Conservation (phyloP, 2,113 vertebrate species). For the Etheostoma cragini region DNA sequence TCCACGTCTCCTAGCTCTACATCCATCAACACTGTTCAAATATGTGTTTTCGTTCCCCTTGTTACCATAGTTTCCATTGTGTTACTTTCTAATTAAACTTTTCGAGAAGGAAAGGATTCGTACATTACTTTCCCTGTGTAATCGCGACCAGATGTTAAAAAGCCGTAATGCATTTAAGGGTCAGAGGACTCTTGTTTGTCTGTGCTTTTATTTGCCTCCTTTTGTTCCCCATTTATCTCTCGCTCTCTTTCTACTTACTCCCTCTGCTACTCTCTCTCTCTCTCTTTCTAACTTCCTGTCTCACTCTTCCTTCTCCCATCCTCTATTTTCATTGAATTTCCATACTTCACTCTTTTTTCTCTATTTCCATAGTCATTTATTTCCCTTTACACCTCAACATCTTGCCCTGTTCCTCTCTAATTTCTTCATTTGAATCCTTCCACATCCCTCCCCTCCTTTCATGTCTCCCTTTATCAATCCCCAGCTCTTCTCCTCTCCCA, state of each 20-base stretch:
- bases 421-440: background rate
- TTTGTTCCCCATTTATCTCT: background rate
- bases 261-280: background rate
- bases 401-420: background rate
- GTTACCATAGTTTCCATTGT: background rate
- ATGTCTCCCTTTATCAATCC: conserved; percentile 3
- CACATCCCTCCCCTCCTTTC: background rate
- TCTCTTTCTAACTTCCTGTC: background rate
- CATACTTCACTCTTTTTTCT: background rate
- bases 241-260: background rate
- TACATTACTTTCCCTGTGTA: background rate
- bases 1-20: too few species aligned
- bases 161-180: background rate
- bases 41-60: background rate
- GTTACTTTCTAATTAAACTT: too few species aligned
- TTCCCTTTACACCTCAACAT: background rate
- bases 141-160: background rate
- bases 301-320: too few species aligned
- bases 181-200: background rate
- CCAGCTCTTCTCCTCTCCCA: conserved; percentile 19
- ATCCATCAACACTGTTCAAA: background rate
- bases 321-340: background rate
- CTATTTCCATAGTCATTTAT: background rate
- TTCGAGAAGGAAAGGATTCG: background rate
- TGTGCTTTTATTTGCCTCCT: background rate